Evolutionary conservation across 1,140 invertebrate species (phyloP), one percentile per base, ranked within the genome.

Genomic region (Theocolax elegans): DNA sequence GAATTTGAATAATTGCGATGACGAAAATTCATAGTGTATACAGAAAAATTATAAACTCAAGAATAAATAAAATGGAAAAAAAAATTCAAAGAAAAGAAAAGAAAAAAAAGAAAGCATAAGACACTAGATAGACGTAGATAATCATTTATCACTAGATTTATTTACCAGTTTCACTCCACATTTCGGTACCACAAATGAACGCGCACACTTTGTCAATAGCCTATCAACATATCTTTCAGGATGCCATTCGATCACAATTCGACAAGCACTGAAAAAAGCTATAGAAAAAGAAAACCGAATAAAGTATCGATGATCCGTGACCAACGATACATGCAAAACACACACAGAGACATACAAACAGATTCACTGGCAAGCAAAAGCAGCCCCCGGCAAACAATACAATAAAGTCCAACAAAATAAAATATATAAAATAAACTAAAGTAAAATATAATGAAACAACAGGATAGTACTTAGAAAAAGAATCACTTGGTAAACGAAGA

Each of bases 401-500:
- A 62, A n/a, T n/a, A n/a, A n/a, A n/a, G n/a, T n/a, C n/a, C n/a
- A n/a, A n/a, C n/a, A n/a, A n/a, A n/a, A n/a, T n/a, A n/a, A n/a
- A n/a, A n/a, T n/a, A n/a, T n/a, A n/a, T n/a, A n/a, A n/a, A n/a
- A n/a, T n/a, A n/a, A n/a, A n/a, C n/a, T n/a, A n/a, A n/a, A n/a
- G n/a, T n/a, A n/a, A n/a, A n/a, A n/a, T n/a, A n/a, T n/a, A n/a
- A 38, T 17, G 7, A 13, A 59, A 31, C 12, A 38, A 66, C 62
- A 49, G 27, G 25, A 64, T 64, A 71, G 49, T 63, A n/a, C 2
- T 35, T 31, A 21, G 23, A 70, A 35, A 35, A 6, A 64, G 29
- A 68, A 54, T 62, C 67, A 69, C 67, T 63, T 63, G 67, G 59
- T 69, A 56, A 69, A 69, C 15, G 44, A 65, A 49, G 27, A 62